Evolutionary conservation across 2,113 vertebrate species (phyloP).

Genomic region (Dendrocopos noguchii): DNA sequence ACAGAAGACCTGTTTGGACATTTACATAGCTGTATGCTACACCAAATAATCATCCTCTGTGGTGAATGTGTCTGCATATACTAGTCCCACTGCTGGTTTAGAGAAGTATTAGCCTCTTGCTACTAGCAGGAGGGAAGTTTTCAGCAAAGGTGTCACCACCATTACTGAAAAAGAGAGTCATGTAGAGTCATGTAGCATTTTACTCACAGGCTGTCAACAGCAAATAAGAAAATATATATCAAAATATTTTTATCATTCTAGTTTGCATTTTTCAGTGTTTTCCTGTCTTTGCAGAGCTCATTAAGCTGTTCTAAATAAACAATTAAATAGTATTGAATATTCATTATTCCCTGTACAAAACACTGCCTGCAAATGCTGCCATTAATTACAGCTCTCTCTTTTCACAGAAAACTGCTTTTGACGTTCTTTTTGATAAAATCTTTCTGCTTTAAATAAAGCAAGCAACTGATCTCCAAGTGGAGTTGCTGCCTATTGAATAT

Average conservation of each 20-base stretch:
- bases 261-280: conserved; percentile 47
- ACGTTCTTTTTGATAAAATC: conserved; percentile 5
- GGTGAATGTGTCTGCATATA: neutral
- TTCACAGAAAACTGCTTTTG: conserved; percentile 3
- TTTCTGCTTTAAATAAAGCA: neutral
- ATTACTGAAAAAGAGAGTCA: neutral
- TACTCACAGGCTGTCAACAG: neutral
- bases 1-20: neutral
- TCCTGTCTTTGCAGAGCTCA: conserved; percentile 16
- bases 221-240: conserved; percentile 17
- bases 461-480: neutral
- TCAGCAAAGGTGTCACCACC: neutral
- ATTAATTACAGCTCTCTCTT: conserved; percentile 18
- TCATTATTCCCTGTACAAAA: conserved; percentile 38
- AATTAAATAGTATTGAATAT: conserved; percentile 46
- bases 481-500: neutral
- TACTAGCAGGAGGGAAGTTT: neutral
- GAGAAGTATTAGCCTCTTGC: neutral
- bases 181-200: neutral
- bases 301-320: conserved; percentile 57
- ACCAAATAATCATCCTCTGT: neutral
- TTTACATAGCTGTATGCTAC: neutral
- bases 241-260: conserved; percentile 11
- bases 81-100: neutral
- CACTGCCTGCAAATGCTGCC: conserved; percentile 12